Evolutionary conservation across 2,113 vertebrate genomes (phyloP), one percentile per base, ranked within the genome.

Genomic region (Platichthys stellatus): DNA sequence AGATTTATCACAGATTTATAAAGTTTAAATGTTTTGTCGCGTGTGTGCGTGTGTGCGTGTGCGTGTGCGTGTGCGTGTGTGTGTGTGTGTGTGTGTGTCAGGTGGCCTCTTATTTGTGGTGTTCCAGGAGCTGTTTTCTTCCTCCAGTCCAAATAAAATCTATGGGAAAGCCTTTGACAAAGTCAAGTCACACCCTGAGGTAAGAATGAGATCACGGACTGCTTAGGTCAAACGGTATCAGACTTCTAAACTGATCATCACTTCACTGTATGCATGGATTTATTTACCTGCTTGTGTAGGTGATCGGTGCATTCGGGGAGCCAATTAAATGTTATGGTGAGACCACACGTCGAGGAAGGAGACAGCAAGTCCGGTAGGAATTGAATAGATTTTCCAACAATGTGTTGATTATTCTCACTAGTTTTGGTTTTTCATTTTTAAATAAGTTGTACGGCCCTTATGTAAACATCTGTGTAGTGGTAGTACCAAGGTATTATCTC

Each of bases 71-170:
- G 11, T 80, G 9, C 76, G 59, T 69, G 61, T 49, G 26, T 74
- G 13, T 77, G 31, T 58, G 11, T 58, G 11, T 80, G 9, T 78
- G 59, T 69, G 61, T 49, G 26, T 74, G 13, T 77, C 64, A 99
- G 98, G 97, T 80, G 96, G 96, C 69, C 92, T 99, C 79, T 91
- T 99, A 18, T 99, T 97, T 86, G 94, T 97, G 49, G 92, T 98
- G 72, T 98, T 98, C 87, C 96, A 95, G 93, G 98, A 99, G 86
- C 92, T 99, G 0, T 97, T 99, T 87, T 98, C 97, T 59, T 96
- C 97, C 76, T 95, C 95, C 49, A 98, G 98, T 89, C 97, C 97
- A 45, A 97, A 91, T 93, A 97, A 96, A 89, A 91, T 98, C 40
- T 99, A 97, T 59, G 96, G 96, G 49, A 95, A 96, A 84, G 96